phyloP scores from a whole-genome alignment of 2,113 vertebrate genomes.

The Apus apus region DNA sequence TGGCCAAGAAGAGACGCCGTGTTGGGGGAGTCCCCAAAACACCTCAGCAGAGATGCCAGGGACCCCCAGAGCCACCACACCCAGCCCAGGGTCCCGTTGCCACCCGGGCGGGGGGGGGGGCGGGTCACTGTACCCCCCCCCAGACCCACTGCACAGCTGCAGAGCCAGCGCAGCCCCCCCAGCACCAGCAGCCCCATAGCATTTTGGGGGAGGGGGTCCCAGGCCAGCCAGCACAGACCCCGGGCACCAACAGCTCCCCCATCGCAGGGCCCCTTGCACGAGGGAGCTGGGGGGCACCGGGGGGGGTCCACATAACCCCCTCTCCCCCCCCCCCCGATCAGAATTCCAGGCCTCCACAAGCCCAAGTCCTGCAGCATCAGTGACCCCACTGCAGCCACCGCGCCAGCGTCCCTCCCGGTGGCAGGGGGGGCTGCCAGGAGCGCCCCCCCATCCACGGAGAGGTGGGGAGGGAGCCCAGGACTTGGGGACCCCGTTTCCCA shows the following conservation, averaged over 20 bases:
- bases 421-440: no score
- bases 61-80: neutral
- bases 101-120: neutral
- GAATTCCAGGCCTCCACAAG: neutral
- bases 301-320: neutral
- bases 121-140: neutral
- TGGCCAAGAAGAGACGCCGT: neutral
- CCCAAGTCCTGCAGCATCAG: accelerated
- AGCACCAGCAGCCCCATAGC: no score
- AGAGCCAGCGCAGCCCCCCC: no score
- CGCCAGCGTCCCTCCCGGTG: no score
- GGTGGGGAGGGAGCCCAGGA: no score
- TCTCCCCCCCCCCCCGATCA: neutral
- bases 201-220: no score
- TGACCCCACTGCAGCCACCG: neutral
- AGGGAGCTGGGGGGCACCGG: neutral
- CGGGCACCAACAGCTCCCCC: neutral
- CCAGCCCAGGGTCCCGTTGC: neutral
- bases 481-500: neutral
- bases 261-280: neutral
- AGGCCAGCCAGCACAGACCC: neutral
- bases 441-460: no score
- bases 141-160: no score
- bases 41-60: accelerated
- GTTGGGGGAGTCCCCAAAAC: neutral